These are phyloP conservation scores for Epinotia demarniana DNA, from an alignment of 2,888 invertebrate species.

Conservation along the genomic window DNA sequence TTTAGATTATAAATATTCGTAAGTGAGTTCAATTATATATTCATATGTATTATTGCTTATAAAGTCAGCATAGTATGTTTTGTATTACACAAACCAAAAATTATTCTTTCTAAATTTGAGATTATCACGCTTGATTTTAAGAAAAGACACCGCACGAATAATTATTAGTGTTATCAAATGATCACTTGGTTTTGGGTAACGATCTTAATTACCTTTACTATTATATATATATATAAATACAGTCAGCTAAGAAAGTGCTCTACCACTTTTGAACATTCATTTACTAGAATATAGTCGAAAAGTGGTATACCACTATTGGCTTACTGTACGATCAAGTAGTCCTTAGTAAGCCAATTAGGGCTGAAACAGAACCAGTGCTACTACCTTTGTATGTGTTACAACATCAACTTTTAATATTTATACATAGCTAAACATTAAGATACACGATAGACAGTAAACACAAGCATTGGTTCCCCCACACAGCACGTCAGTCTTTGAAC, in stretches of 20 bases:
- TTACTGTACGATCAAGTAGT: constrained; percentile 7
- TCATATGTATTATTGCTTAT: not conserved
- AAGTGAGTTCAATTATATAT: not conserved
- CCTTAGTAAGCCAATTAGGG: constrained; percentile 1
- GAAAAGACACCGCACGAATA: not conserved
- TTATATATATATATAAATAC: not conserved
- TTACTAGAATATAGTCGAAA: no score
- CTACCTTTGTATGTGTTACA: constrained; percentile 39
- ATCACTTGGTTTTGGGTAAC: not conserved
- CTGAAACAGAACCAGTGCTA: constrained; percentile 29
- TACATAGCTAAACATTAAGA: constrained; percentile 37
- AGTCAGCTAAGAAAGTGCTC: not conserved
- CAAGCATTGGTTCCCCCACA: constrained; percentile 67
- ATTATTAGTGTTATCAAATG: constrained; percentile 3
- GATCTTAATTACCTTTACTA: not conserved
- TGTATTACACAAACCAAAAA: not conserved
- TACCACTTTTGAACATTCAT: not conserved
- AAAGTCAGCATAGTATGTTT: not conserved
- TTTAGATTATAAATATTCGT: no score
- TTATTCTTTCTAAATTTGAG: not conserved
- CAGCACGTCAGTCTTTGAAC: constrained; percentile 78
- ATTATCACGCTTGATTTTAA: not conserved
- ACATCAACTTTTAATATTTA: constrained; percentile 33
- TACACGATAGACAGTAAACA: constrained; percentile 47
- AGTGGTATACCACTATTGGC: no score